A percentile compares a stretch with the other conserved stretches of the same genome.
phyloP scores from a whole-genome alignment of 1,140 invertebrate genomes.

The Caenorhabditis remanei region DNA sequence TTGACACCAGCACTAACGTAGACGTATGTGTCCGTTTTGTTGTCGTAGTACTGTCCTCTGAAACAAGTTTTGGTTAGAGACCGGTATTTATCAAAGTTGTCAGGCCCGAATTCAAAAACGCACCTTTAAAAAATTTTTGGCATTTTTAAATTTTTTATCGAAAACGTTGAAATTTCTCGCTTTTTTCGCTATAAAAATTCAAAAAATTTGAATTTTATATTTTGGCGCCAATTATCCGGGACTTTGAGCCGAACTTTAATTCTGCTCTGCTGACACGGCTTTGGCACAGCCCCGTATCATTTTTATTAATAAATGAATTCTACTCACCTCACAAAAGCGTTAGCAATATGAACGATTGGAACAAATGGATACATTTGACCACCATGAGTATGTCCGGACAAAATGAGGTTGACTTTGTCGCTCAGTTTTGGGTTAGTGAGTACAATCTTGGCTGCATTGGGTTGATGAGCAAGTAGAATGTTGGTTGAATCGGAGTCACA shows the following conservation, averaged over 20 bases:
- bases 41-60: constrained; percentile 62
- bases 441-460: constrained; percentile 62
- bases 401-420: constrained; percentile 61
- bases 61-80: not conserved
- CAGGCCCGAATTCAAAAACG: too few species aligned
- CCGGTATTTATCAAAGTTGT: too few species aligned
- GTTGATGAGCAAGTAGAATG: constrained; percentile 65
- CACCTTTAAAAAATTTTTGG: too few species aligned
- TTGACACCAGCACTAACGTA: constrained; percentile 66
- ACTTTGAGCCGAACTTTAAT: too few species aligned
- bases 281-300: too few species aligned
- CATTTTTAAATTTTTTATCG: too few species aligned
- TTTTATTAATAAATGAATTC: not conserved
- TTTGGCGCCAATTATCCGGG: too few species aligned
- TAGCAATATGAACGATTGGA: constrained; percentile 61
- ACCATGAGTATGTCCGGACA: constrained; percentile 65
- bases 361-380: constrained; percentile 65
- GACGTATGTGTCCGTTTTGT: constrained; percentile 54
- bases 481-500: constrained; percentile 50
- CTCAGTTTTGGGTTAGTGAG: constrained; percentile 25
- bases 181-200: too few species aligned
- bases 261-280: too few species aligned
- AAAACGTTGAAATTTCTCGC: too few species aligned
- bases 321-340: constrained; percentile 61
- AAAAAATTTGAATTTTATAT: too few species aligned